A percentile compares a stretch with the other conserved stretches of the same genome.
Evolutionary conservation across 1,140 invertebrate species (phyloP).

Genomic region (Holotrichia oblita): DNA sequence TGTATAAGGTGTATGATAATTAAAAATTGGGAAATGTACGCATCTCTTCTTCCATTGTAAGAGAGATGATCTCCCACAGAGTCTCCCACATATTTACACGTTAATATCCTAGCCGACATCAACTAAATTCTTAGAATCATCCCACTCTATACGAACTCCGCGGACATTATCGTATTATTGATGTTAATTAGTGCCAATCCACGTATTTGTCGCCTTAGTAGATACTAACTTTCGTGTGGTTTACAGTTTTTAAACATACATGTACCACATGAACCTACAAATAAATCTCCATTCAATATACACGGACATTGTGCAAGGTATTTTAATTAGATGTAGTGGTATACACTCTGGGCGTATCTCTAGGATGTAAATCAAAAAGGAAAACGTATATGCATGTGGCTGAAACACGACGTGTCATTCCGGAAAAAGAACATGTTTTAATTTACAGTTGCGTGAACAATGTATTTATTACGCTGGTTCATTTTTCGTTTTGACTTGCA

Average conservation of each 20-base stretch:
- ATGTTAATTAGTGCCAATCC: slow-evolving; percentile 5
- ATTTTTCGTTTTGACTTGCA: background rate
- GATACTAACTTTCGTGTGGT: background rate
- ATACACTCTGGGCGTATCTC: background rate
- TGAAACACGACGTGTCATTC: background rate
- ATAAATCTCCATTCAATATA: background rate
- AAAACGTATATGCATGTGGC: background rate
- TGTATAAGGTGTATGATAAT: background rate
- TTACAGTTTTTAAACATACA: background rate
- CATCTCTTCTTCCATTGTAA: slow-evolving; percentile 3
- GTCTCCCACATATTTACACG: background rate
- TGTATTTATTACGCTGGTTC: background rate
- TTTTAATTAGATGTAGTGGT: background rate
- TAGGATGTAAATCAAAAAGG: background rate
- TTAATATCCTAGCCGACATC: too few species aligned
- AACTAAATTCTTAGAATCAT: background rate
- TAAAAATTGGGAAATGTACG: slow-evolving; percentile 22
- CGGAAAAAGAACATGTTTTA: slow-evolving; percentile 2
- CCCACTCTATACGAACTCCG: background rate
- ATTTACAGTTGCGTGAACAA: slow-evolving; percentile 8
- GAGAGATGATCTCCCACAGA: background rate
- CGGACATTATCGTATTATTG: slow-evolving; percentile 1
- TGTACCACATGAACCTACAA: background rate
- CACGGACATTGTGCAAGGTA: background rate
- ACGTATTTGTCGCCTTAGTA: background rate